These are phyloP conservation scores for Campoplex capitator DNA, from an alignment of 2,888 invertebrate species.

Conservation along the genomic window DNA sequence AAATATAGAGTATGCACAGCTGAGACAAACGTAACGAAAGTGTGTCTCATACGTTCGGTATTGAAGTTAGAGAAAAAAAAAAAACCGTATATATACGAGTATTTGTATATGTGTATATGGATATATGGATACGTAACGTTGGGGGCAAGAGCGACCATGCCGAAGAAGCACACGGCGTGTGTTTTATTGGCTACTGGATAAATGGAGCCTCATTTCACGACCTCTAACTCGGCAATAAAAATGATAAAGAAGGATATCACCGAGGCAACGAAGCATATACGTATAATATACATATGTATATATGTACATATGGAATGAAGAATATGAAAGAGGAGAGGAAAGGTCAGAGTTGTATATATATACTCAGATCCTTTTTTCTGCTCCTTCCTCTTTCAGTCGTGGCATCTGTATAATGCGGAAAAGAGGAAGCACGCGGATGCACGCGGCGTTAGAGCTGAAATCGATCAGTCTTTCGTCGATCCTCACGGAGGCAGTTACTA, in stretches of 20 bases:
- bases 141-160: slow-evolving; percentile 30
- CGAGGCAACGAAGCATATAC: slow-evolving; percentile 73
- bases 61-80: slow-evolving; percentile 36
- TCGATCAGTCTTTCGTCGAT: slow-evolving; percentile 69
- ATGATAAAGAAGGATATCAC: slow-evolving; percentile 83
- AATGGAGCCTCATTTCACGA: slow-evolving; percentile 81
- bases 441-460: slow-evolving; percentile 49
- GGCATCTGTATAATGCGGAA: slow-evolving; percentile 64
- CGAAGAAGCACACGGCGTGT: slow-evolving; percentile 75
- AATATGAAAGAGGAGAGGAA: slow-evolving; percentile 60
- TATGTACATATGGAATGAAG: slow-evolving; percentile 78
- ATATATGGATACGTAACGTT: slow-evolving; percentile 3
- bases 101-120: slow-evolving; percentile 12
- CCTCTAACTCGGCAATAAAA: slow-evolving; percentile 81
- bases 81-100: slow-evolving; percentile 2
- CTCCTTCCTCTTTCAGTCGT: slow-evolving; percentile 41
- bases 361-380: slow-evolving; percentile 57
- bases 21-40: slow-evolving; percentile 49
- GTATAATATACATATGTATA: slow-evolving; percentile 76
- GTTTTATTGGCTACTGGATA: slow-evolving; percentile 81
- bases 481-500: slow-evolving; percentile 66
- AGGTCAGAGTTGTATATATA: slow-evolving; percentile 9
- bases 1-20: slow-evolving; percentile 52
- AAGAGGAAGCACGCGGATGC: slow-evolving; percentile 43
- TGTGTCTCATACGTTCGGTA: slow-evolving; percentile 40